Base-by-base conservation (phyloP, 2,113 vertebrate genomes). In the Eclectus roratus region DNA sequence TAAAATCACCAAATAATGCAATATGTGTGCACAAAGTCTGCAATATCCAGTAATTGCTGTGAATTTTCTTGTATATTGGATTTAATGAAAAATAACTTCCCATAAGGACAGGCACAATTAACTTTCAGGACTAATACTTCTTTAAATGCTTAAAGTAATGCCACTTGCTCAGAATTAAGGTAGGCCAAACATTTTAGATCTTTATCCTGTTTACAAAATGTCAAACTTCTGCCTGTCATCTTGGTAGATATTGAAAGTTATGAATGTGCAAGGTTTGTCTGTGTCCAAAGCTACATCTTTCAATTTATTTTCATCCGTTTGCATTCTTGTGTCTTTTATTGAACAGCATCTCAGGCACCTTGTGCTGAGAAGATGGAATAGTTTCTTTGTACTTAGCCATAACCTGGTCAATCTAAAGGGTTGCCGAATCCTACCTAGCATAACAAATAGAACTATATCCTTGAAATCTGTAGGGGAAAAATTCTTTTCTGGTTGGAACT, bases 1-100 rank as follows among this genome's bases (percentile, higher is more conserved):
- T 86, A 87, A 94, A 93, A 79, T 89, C 31, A 84, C 20, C 31
- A 85, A 91, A 79, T 88, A 93, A 86, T 61, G 37, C n/a, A 69
- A 44, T 87, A 91, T 65, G 27, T 74, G 52, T 53, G 10, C 86
- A 52, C 15, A 41, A 52, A 88, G 20, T 81, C 35, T 93, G 37
- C 84, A 86, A 17, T 81, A 87, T 49, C 23, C 70, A 92, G 65
- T 95, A 69, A 91, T 72, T 87, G 78, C 58, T 95, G 61, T 84
- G 91, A 89, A 79, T 91, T 77, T 46, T 86, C 47, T 39, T 61
- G 12, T 65, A 13, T 64, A 60, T 81, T 65, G 5, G 28, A 81
- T 80, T 74, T 69, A 4, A 66, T 66, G 44, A 89, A 81, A 87
- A 88, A 53, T 69, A 3, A 65, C 24, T 88, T 85, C 17, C n/a